Conservation (phyloP, 2,888 invertebrate species). For the Tipula confusa region DNA sequence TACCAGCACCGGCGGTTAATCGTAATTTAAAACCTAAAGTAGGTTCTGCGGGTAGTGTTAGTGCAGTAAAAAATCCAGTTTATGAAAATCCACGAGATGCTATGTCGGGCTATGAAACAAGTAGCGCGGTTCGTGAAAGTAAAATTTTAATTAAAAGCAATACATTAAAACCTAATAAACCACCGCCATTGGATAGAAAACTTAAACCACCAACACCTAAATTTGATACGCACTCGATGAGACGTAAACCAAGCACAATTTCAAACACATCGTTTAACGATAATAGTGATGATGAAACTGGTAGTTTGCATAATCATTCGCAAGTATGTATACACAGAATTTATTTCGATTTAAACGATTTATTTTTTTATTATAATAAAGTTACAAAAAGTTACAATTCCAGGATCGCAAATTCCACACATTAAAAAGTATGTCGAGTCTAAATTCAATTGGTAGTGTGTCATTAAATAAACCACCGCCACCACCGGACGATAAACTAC, state of each 20-base stretch:
- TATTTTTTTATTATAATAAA: not conserved
- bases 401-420: conserved; percentile 26
- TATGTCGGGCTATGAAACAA: conserved; percentile 34
- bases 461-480: not conserved
- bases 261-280: conserved; percentile 29
- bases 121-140: conserved; percentile 30
- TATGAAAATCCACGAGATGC: conserved; percentile 45
- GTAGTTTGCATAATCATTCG: conserved; percentile 26
- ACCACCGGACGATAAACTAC: conserved; percentile 50
- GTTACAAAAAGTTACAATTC: not conserved
- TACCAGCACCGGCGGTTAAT: conserved; percentile 67
- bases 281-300: conserved; percentile 28
- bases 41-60: not conserved
- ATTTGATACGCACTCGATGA: conserved; percentile 37
- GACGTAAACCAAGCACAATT: conserved; percentile 43
- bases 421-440: conserved; percentile 26
- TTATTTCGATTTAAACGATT: not conserved
- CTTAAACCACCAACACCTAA: conserved; percentile 56
- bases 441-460: not conserved
- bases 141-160: conserved; percentile 4
- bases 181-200: conserved; percentile 60
- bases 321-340: conserved; percentile 30
- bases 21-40: conserved; percentile 69
- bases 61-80: conserved; percentile 37
- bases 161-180: conserved; percentile 38